A percentile compares a stretch with the other conserved stretches of the same genome.
These are phyloP conservation scores for Macropodus opercularis DNA, from an alignment of 2,797 vertebrate genomes.

Conservation along the genomic window DNA sequence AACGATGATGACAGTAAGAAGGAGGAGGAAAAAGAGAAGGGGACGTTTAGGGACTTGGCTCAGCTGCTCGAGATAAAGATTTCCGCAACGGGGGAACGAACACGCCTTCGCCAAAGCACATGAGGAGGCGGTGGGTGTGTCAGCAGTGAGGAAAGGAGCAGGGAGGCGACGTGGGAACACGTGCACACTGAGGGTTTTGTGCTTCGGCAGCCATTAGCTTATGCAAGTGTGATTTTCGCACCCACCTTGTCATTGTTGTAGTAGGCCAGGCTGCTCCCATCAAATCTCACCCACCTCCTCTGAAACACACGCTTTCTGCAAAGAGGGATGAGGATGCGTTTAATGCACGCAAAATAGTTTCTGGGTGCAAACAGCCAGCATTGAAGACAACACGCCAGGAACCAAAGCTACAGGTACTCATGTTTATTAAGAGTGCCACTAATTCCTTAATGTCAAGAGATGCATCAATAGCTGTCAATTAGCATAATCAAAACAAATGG, in stretches of 20 bases:
- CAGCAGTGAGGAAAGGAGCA: neutral
- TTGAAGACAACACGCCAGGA: neutral
- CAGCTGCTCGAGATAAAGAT: slow-evolving; percentile 6
- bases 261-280: slow-evolving; percentile 91
- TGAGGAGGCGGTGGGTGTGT: slow-evolving; percentile 5
- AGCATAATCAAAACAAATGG: slow-evolving; percentile 74
- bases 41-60: slow-evolving; percentile 44
- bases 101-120: neutral
- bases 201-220: neutral
- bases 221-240: neutral
- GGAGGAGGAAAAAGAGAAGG: slow-evolving; percentile 18
- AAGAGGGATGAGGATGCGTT: slow-evolving; percentile 19
- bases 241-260: slow-evolving; percentile 95
- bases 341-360: neutral
- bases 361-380: neutral
- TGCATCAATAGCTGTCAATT: slow-evolving; percentile 72
- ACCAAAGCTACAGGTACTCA: slow-evolving; percentile 44
- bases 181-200: neutral
- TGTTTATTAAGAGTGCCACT: slow-evolving; percentile 58
- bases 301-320: slow-evolving; percentile 92
- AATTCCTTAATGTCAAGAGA: slow-evolving; percentile 68
- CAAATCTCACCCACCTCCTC: slow-evolving; percentile 93
- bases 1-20: slow-evolving; percentile 46
- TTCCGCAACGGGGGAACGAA: slow-evolving; percentile 1
- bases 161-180: neutral